Conservation (phyloP, 2,113 vertebrate species). For the Canis aureus region DNA sequence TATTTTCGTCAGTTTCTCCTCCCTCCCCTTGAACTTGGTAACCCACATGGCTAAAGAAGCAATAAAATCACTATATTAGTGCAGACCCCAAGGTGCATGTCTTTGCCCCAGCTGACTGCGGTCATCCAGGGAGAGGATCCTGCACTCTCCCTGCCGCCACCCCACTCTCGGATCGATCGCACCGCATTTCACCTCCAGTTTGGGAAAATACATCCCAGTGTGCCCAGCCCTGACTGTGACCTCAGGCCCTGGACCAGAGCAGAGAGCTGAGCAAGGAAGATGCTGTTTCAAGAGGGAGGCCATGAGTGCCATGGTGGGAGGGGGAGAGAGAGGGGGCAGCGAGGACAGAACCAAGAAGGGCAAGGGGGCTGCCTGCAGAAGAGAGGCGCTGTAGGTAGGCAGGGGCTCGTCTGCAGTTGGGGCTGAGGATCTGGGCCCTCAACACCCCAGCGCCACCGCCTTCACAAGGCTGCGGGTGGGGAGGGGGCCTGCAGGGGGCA, state of each 20-base stretch:
- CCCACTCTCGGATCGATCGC: not conserved
- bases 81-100: slow-evolving; percentile 22
- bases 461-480: not conserved
- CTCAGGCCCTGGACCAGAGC: not conserved
- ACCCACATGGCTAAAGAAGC: slow-evolving; percentile 51
- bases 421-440: not conserved
- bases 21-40: slow-evolving; percentile 73
- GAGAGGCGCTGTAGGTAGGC: not conserved
- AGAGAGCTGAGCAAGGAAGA: not conserved
- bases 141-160: not conserved
- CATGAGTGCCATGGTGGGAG: accelerated
- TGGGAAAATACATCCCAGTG: not conserved
- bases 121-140: not conserved
- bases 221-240: not conserved
- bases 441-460: no score
- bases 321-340: no score
- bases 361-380: not conserved
- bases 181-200: accelerated
- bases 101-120: not conserved
- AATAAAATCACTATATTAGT: slow-evolving; percentile 68
- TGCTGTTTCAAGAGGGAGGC: not conserved
- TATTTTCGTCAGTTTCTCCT: slow-evolving; percentile 76
- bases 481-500: not conserved
- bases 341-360: not conserved
- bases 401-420: not conserved